Evolutionary conservation across 92 coral and sea anemone species (phyloP), one percentile per base, ranked within the genome.

Genomic region (Desmophyllum pertusum): DNA sequence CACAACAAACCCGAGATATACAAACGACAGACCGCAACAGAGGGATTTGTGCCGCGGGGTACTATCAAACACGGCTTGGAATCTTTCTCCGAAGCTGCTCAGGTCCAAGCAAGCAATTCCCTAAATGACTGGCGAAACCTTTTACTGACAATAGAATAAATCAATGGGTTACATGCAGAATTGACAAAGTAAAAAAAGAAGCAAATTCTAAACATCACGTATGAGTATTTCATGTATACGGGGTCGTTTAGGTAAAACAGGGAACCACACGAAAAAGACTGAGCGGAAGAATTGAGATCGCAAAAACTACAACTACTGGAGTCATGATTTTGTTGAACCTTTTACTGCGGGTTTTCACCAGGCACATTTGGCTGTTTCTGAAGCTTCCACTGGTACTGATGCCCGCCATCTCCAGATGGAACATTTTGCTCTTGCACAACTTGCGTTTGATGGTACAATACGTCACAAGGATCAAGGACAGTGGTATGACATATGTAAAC

Each of bases 401-500:
- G 1, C 75, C 65, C 6, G 65, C 81, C 38, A 86, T 81, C 23
- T 62, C 33, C 42, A 79, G 27, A 74, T 90, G 88, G 64, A 90
- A 90, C 17, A 46, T n/a, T 67, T 45, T 36, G 50, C 84, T 80
- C 29, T 39, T 80, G 76, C 10, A 38, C 17, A 90, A 84, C 73
- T 84, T 86, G 15, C 83, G 84, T 7, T 70, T 78, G 43, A 93
- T 85, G 38, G 78, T 72, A 21, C 68, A 40, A 29, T 83, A 88
- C 4, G 92, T 87, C 31, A 35, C 52, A 9, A 84, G 52, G 40
- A 93, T 88, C n/a, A 90, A 73, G 42, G 90, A 39, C 27, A 93
- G 67, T 0, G 93, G 96, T 2, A 90, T 41, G 27, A 90, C 68
- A 52, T 93, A 93, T 73, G 86, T 87, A 35, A 84, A 73, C 13